Conservation (phyloP, 2,888 invertebrate species). For the Synanthedon formicaeformis region DNA sequence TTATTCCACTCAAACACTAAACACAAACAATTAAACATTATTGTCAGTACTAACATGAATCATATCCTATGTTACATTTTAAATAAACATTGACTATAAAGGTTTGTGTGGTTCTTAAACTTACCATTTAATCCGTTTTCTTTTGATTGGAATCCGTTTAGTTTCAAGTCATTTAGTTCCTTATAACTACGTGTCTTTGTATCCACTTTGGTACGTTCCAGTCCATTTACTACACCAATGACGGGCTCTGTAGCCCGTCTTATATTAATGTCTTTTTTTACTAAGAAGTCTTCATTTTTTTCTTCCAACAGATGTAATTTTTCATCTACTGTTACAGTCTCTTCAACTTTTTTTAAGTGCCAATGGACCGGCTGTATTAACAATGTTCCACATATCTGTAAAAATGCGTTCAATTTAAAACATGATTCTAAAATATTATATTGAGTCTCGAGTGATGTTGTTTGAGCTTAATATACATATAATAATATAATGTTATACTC, state of each 20-base stretch:
- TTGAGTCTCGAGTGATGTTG: no score
- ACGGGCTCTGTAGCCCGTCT: constrained; percentile 16
- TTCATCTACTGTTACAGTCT: constrained; percentile 46
- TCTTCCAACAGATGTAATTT: constrained; percentile 38
- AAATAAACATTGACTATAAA: neutral
- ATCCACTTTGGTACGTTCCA: constrained; percentile 16
- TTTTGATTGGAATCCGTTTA: constrained; percentile 12
- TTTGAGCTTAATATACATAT: no score
- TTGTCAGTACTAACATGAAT: no score
- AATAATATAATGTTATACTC: no score
- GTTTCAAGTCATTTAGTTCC: constrained; percentile 22
- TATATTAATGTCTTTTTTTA: constrained; percentile 30
- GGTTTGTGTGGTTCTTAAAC: constrained; percentile 3
- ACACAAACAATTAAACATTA: no score
- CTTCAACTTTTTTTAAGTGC: constrained; percentile 61
- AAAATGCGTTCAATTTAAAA: constrained; percentile 4
- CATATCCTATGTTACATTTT: neutral
- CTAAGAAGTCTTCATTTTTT: constrained; percentile 32
- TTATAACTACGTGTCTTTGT: constrained; percentile 30
- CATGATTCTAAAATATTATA: no score
- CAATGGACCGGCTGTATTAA: constrained; percentile 72
- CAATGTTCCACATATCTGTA: constrained; percentile 68
- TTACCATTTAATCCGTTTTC: constrained; percentile 30
- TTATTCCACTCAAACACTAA: neutral
- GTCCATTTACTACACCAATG: constrained; percentile 14